Evolutionary conservation across 1,140 invertebrate species (phyloP).

Genomic region (Choristoneura fumiferana): DNA sequence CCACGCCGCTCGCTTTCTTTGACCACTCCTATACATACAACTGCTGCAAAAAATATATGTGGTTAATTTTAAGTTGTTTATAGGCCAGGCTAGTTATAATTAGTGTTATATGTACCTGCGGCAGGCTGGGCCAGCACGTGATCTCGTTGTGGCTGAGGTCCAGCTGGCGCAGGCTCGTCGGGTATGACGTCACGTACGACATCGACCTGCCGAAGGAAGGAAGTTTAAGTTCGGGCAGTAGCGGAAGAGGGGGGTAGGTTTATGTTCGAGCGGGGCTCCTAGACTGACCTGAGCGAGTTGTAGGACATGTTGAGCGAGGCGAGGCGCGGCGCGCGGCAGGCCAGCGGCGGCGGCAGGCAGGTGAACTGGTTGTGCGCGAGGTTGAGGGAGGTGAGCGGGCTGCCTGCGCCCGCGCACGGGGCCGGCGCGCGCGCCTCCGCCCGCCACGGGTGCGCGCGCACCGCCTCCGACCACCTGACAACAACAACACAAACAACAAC

Average conservation of each 20-base stretch:
- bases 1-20: no score
- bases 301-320: slow-evolving; percentile 94
- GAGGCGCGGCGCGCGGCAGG: slow-evolving; percentile 92
- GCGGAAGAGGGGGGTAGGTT: no score
- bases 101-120: slow-evolving; percentile 72
- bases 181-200: slow-evolving; percentile 94
- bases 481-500: not conserved
- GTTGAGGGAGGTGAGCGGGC: slow-evolving; percentile 87
- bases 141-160: slow-evolving; percentile 97
- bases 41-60: no score
- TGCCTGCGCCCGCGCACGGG: slow-evolving; percentile 82
- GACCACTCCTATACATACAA: no score
- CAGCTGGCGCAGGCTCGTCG: slow-evolving; percentile 91
- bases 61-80: no score
- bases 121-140: slow-evolving; percentile 90
- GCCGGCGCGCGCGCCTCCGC: slow-evolving; percentile 81
- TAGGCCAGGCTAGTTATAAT: no score
- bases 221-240: not conserved
- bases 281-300: slow-evolving; percentile 82
- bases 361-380: slow-evolving; percentile 95
- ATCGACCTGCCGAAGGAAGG: slow-evolving; percentile 79
- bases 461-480: slow-evolving; percentile 52
- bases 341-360: slow-evolving; percentile 90
- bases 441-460: slow-evolving; percentile 87
- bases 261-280: no score